Evolutionary conservation across 2,888 invertebrate genomes (phyloP).

Genomic region (Lordiphosa fenestrarum): DNA sequence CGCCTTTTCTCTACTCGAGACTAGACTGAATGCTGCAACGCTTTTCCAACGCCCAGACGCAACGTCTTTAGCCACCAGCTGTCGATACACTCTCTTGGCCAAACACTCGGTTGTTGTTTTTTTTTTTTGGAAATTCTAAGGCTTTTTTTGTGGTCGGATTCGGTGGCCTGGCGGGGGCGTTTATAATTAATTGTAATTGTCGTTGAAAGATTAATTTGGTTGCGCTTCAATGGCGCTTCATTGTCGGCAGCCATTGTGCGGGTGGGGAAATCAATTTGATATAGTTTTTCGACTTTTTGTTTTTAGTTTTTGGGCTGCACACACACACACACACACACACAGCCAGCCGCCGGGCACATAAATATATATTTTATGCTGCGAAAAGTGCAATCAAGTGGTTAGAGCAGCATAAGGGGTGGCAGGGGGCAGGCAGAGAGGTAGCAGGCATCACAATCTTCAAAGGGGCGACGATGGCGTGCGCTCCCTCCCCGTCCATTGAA

Average conservation of each 20-base stretch:
- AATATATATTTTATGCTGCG: slow-evolving; percentile 73
- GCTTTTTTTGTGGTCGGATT: slow-evolving; percentile 46
- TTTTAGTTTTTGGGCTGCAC: slow-evolving; percentile 14
- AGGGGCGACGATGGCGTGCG: slow-evolving; percentile 48
- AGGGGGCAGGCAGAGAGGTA: neutral
- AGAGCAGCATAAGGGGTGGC: slow-evolving; percentile 19
- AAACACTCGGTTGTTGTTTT: slow-evolving; percentile 16
- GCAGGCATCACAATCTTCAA: slow-evolving; percentile 64
- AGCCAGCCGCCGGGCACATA: slow-evolving; percentile 33
- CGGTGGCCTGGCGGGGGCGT: slow-evolving; percentile 58
- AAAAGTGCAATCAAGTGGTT: slow-evolving; percentile 74
- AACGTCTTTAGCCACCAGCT: slow-evolving; percentile 51
- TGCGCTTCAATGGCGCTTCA: slow-evolving; percentile 74
- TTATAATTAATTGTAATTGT: slow-evolving; percentile 77
- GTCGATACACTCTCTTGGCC: slow-evolving; percentile 41
- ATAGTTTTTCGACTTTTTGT: slow-evolving; percentile 41
- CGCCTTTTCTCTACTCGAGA: too few relatives aligned
- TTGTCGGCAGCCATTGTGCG: slow-evolving; percentile 64
- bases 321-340: slow-evolving; percentile 15
- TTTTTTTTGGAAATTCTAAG: slow-evolving; percentile 35
- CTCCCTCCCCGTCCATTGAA: slow-evolving; percentile 59
- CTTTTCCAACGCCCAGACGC: slow-evolving; percentile 37
- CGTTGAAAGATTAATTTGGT: slow-evolving; percentile 78
- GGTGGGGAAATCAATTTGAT: slow-evolving; percentile 70
- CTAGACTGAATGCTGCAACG: too few relatives aligned